phyloP scores from a whole-genome alignment of 64 coral and sea anemone species.

The Catalaphyllia jardinei region DNA sequence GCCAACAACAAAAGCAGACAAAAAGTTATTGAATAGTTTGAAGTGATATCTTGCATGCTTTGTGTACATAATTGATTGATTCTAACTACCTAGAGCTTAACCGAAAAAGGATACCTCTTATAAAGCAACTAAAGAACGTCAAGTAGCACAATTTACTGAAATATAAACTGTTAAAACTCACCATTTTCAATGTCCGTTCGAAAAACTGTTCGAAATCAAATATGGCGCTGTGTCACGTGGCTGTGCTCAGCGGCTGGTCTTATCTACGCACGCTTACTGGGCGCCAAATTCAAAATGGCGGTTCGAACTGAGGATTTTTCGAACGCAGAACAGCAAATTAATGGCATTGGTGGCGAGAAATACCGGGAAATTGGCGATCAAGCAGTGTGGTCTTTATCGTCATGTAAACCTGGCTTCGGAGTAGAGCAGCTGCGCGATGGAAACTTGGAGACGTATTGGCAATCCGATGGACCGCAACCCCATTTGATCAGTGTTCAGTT shows the following conservation, averaged over 20 bases:
- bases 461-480: constrained; percentile 94
- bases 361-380: constrained; percentile 97
- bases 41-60: too few relatives aligned
- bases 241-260: not conserved
- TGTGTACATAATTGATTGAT: too few relatives aligned
- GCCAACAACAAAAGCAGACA: not conserved
- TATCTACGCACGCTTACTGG: constrained; percentile 45
- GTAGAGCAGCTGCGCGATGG: constrained; percentile 94
- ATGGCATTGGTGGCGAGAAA: constrained; percentile 81
- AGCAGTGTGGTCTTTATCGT: constrained; percentile 97
- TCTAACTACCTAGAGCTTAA: too few relatives aligned
- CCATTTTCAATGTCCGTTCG: not conserved
- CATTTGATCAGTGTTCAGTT: constrained; percentile 97
- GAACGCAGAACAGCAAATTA: constrained; percentile 31
- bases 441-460: constrained; percentile 99
- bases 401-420: constrained; percentile 98
- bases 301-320: constrained; percentile 63
- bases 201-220: too few relatives aligned
- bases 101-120: not conserved
- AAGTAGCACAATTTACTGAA: not conserved
- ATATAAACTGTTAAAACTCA: not conserved
- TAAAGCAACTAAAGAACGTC: not conserved
- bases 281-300: constrained; percentile 88
- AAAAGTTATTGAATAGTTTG: too few relatives aligned
- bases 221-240: not conserved